Conservation (phyloP, 2,888 invertebrate species). For the Pseudolycoriella hygida region DNA sequence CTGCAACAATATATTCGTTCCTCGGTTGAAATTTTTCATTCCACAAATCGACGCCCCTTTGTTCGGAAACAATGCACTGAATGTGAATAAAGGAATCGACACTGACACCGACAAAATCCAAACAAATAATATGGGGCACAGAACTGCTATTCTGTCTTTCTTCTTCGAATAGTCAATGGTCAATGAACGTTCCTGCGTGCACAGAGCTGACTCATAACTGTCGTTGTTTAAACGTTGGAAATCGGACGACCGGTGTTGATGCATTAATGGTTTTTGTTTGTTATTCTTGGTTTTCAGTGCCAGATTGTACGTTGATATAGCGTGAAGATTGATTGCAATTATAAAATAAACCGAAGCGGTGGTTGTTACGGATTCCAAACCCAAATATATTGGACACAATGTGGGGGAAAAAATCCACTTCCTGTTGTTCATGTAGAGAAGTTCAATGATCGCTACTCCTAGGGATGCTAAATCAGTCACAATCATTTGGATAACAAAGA, state of each 20-base stretch:
- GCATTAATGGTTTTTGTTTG: neutral
- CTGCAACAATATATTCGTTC: slow-evolving; percentile 11
- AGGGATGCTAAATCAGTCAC: neutral
- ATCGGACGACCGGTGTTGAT: neutral
- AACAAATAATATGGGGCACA: slow-evolving; percentile 35
- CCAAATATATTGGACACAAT: slow-evolving; percentile 35
- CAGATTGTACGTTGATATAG: slow-evolving; percentile 29
- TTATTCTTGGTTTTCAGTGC: slow-evolving; percentile 9
- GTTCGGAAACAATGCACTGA: slow-evolving; percentile 10
- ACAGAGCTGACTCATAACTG: slow-evolving; percentile 13
- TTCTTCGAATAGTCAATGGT: slow-evolving; percentile 35
- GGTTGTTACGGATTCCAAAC: slow-evolving; percentile 35
- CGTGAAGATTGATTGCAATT: slow-evolving; percentile 37
- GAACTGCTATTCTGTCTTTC: slow-evolving; percentile 30
- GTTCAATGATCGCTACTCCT: slow-evolving; percentile 21
- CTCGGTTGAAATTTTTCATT: slow-evolving; percentile 10
- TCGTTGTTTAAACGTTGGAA: slow-evolving; percentile 8
- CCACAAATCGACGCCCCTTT: slow-evolving; percentile 9
- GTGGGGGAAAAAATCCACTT: slow-evolving; percentile 34
- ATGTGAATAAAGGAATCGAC: slow-evolving; percentile 31
- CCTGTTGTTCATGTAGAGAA: slow-evolving; percentile 32
- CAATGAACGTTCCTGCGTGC: slow-evolving; percentile 27
- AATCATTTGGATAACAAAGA: neutral
- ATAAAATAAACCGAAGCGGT: slow-evolving; percentile 38
- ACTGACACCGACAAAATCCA: slow-evolving; percentile 40